Evolutionary conservation across 1,140 invertebrate genomes (phyloP).

Genomic region (Drosophila fuyamai): DNA sequence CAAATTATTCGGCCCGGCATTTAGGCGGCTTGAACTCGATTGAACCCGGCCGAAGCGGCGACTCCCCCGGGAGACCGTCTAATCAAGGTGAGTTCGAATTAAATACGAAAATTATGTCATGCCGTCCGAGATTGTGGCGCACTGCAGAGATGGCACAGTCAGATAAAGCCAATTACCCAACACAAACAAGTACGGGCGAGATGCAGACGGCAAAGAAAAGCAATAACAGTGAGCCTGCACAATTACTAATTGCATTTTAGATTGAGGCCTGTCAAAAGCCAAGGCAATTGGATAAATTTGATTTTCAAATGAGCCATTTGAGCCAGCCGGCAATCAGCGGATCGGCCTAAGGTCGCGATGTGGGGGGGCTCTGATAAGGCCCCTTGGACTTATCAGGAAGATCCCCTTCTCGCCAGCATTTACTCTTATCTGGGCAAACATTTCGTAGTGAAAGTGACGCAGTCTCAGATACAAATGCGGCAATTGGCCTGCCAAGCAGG

Average conservation of each 20-base stretch:
- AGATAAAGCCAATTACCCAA: slow-evolving; percentile 65
- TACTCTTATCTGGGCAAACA: slow-evolving; percentile 59
- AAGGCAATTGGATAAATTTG: slow-evolving; percentile 69
- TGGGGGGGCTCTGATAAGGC: slow-evolving; percentile 43
- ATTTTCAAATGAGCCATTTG: slow-evolving; percentile 57
- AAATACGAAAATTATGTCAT: slow-evolving; percentile 77
- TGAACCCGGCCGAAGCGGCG: slow-evolving; percentile 43
- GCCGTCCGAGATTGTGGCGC: slow-evolving; percentile 40
- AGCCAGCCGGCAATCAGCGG: slow-evolving; percentile 26
- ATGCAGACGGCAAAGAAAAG: slow-evolving; percentile 6
- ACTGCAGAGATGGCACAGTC: slow-evolving; percentile 69
- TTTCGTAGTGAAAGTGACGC: slow-evolving; percentile 61
- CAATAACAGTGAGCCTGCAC: slow-evolving; percentile 16
- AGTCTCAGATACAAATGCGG: slow-evolving; percentile 71
- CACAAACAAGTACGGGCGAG: slow-evolving; percentile 3
- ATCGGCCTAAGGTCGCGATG: background rate
- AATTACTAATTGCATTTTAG: slow-evolving; percentile 74
- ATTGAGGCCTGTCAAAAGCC: slow-evolving; percentile 46
- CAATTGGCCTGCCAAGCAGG: slow-evolving; percentile 36
- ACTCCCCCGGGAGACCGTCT: slow-evolving; percentile 54
- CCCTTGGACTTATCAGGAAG: slow-evolving; percentile 22
- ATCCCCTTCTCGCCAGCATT: slow-evolving; percentile 53
- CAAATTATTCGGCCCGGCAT: slow-evolving; percentile 44
- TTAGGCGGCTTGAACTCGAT: slow-evolving; percentile 70
- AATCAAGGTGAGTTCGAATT: slow-evolving; percentile 70